A percentile compares a stretch with the other conserved stretches of the same genome.
phyloP scores from a whole-genome alignment of 2,113 vertebrate genomes.

The Dryoscopus gambensis region DNA sequence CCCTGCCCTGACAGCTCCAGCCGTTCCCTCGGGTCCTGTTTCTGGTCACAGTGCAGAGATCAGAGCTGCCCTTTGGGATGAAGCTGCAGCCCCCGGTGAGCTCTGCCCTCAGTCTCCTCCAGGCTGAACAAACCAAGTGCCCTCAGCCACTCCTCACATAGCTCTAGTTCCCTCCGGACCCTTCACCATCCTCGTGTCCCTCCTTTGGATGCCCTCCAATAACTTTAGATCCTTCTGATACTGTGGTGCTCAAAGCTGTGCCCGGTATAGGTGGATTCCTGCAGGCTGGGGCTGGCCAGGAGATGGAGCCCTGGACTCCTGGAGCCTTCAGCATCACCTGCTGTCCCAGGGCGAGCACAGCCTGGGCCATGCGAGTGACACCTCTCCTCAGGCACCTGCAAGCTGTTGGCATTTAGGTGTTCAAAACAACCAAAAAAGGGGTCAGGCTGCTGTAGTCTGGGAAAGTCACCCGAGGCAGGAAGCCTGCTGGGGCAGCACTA shows the following conservation, averaged over 20 bases:
- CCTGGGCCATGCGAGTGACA: not conserved
- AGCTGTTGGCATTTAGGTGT: not conserved
- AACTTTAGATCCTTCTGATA: not conserved
- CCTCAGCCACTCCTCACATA: not conserved
- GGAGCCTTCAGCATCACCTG: not conserved
- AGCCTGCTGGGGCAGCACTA: not conserved
- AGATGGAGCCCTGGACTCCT: not conserved
- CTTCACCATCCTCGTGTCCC: not conserved
- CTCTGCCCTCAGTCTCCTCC: not conserved
- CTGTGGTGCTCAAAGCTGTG: not conserved
- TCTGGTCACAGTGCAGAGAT: not conserved
- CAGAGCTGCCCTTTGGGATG: not conserved
- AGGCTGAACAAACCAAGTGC: not conserved
- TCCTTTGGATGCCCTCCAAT: not conserved
- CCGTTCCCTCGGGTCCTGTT: fast-evolving
- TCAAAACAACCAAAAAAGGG: not conserved
- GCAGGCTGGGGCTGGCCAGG: not conserved
- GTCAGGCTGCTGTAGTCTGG: not conserved
- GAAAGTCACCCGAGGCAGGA: not conserved
- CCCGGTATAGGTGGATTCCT: not conserved
- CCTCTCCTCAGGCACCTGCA: not conserved
- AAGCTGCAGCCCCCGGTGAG: not conserved
- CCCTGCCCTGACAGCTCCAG: not conserved
- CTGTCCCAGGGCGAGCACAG: not conserved
- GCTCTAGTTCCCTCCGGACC: not conserved